Conservation (phyloP, 2,888 invertebrate species). For the Plebejus anna region DNA sequence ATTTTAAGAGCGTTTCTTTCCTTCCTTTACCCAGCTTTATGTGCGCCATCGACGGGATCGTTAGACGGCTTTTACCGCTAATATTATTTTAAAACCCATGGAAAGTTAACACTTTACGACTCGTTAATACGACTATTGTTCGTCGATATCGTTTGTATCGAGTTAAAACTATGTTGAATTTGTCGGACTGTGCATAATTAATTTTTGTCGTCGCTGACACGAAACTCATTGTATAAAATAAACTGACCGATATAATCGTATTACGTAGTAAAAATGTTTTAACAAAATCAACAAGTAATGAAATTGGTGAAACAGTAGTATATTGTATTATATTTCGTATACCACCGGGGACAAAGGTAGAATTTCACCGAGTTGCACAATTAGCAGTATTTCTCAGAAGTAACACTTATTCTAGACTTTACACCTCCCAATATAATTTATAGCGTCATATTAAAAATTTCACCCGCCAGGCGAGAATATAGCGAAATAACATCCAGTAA, state of each 20-base stretch:
- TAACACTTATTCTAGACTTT: background rate
- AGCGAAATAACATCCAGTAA: conserved; percentile 36
- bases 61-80: background rate
- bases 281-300: background rate
- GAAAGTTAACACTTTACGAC: background rate
- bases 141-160: conserved; percentile 17
- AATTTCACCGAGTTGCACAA: background rate
- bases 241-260: conserved; percentile 6
- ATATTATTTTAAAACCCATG: background rate
- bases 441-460: conserved; percentile 14
- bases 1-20: conserved; percentile 21
- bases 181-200: conserved; percentile 20
- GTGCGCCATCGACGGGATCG: background rate
- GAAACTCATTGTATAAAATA: conserved; percentile 17
- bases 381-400: background rate
- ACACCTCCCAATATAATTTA: conserved; percentile 1
- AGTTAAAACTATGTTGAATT: conserved; percentile 25
- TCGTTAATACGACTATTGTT: conserved; percentile 18
- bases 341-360: background rate
- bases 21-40: background rate
- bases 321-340: background rate
- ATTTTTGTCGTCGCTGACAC: conserved; percentile 17
- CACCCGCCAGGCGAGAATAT: conserved; percentile 26
- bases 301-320: background rate
- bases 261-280: background rate